phyloP scores from a whole-genome alignment of 2,113 vertebrate species.

The Psephotus haematonotus region DNA sequence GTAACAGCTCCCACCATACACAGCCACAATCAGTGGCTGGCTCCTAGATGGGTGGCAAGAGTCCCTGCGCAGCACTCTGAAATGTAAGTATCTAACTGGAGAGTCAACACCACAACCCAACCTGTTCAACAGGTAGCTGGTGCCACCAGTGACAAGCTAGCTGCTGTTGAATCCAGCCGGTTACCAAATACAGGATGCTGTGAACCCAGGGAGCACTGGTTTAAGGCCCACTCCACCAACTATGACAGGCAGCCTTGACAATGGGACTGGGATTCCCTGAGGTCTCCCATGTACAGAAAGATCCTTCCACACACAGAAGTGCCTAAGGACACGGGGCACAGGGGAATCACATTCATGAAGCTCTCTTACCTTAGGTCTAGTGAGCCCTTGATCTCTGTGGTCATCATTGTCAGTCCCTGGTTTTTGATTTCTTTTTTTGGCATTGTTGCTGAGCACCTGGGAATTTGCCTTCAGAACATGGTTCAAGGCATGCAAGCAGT shows the following conservation, averaged over 20 bases:
- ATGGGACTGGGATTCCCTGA: background rate
- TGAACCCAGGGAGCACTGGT: background rate
- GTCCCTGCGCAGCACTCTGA: background rate
- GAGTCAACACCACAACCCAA: background rate
- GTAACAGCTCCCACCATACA: background rate
- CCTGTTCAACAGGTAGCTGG: background rate
- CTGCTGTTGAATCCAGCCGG: background rate
- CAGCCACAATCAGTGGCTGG: background rate
- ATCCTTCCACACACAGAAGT: background rate
- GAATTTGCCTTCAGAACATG: conserved; percentile 94
- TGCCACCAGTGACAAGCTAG: background rate
- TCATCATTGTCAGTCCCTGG: conserved; percentile 72
- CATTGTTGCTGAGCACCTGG: conserved; percentile 87
- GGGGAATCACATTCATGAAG: background rate
- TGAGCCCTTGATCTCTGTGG: conserved; percentile 92
- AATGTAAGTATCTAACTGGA: background rate
- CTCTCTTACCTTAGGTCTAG: conserved; percentile 89
- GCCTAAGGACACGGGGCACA: background rate
- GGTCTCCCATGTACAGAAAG: background rate
- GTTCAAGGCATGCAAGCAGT: conserved; percentile 92
- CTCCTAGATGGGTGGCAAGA: background rate
- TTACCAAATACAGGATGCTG: background rate
- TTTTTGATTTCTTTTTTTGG: conserved; percentile 76
- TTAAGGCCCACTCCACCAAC: background rate
- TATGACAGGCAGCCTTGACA: accelerated